phyloP scores from a whole-genome alignment of 2,797 vertebrate species.

The Phataginus tricuspis region DNA sequence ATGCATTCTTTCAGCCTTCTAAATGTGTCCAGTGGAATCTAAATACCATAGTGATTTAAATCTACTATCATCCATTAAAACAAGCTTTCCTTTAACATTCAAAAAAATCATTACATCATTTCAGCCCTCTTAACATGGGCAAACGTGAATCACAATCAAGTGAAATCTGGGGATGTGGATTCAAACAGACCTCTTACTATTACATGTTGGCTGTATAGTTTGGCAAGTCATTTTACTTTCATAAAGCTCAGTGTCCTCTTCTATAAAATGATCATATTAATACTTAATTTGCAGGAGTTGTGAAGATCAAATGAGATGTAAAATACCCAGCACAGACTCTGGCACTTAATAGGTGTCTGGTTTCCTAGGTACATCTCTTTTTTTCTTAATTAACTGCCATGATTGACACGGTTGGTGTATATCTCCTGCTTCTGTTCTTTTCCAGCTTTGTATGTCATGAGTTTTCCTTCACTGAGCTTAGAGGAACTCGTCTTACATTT shows the following conservation, averaged over 20 bases:
- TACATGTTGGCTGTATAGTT: neutral
- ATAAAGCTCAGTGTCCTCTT: neutral
- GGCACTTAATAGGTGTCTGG: neutral
- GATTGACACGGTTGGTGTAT: neutral
- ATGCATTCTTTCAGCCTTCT: neutral
- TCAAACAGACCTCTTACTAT: neutral
- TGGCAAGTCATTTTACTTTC: neutral
- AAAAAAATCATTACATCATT: neutral
- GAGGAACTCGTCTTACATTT: neutral
- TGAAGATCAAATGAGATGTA: neutral
- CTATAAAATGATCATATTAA: neutral
- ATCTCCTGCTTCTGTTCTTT: neutral
- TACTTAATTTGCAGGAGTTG: neutral
- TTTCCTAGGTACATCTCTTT: neutral
- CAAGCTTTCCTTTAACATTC: neutral
- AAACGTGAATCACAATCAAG: neutral
- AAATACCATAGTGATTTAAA: slow-evolving; percentile 42
- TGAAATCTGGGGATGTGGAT: neutral
- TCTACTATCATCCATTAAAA: neutral
- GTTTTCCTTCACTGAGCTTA: neutral
- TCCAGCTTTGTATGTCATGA: neutral
- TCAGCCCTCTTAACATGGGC: neutral
- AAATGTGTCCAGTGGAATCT: neutral
- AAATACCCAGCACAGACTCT: neutral
- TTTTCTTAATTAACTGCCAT: neutral